Percentiles rank a stretch among this genome's conserved stretches.
Evolutionary conservation across 2,113 vertebrate genomes (phyloP).

Genomic region (Triplophysa tibetana): DNA sequence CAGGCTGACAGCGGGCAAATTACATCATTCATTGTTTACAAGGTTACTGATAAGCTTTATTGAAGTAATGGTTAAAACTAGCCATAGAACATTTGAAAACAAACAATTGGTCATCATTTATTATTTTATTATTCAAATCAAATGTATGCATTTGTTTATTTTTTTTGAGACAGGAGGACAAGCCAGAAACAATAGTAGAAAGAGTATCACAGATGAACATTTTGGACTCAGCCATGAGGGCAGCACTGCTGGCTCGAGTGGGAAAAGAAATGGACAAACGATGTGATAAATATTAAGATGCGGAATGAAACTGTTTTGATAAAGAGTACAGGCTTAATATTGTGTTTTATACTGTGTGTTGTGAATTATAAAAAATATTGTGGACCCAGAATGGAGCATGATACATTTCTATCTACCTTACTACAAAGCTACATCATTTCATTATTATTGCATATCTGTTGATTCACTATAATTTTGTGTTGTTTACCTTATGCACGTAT

Average conservation of each 20-base stretch:
- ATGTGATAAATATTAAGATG: slow-evolving; percentile 73
- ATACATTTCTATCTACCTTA: background rate
- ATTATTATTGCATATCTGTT: too few species aligned
- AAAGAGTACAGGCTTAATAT: background rate
- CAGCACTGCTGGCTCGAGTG: slow-evolving; percentile 78
- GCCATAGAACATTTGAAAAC: too few species aligned
- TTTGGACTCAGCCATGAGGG: slow-evolving; percentile 80
- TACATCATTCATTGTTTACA: slow-evolving; percentile 85
- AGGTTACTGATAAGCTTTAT: slow-evolving; percentile 69
- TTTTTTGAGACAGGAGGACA: slow-evolving; percentile 75
- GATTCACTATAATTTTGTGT: too few species aligned
- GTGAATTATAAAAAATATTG: background rate
- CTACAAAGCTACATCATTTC: too few species aligned
- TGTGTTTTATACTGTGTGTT: too few species aligned
- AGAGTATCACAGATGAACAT: slow-evolving; percentile 78
- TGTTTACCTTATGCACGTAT: too few species aligned
- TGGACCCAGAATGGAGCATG: background rate
- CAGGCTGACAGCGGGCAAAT: slow-evolving; percentile 83
- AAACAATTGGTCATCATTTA: too few species aligned
- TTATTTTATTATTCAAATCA: too few species aligned
- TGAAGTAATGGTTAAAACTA: too few species aligned
- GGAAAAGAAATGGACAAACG: slow-evolving; percentile 84
- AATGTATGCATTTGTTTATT: background rate
- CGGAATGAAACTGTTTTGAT: background rate
- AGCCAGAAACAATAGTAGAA: slow-evolving; percentile 79